These are phyloP conservation scores for Peromyscus melanophrys DNA, from an alignment of 2,797 vertebrate species.

Conservation along the genomic window DNA sequence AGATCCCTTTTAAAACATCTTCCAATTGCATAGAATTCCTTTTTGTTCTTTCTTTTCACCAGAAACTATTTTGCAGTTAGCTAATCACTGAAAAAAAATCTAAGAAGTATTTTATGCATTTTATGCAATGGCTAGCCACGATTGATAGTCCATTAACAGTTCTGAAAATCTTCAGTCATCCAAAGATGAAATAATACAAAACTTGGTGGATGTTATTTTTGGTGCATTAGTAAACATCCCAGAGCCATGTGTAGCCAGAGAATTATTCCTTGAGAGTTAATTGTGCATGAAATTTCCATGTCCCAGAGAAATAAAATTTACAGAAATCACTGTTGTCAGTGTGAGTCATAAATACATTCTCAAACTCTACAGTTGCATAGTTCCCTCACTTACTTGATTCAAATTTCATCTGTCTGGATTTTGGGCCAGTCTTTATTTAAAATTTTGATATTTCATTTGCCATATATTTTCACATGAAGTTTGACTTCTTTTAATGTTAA, in stretches of 20 bases:
- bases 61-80: slow-evolving; percentile 43
- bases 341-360: slow-evolving; percentile 35
- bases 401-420: not conserved
- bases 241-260: not conserved
- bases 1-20: slow-evolving; percentile 2
- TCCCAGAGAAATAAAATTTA: slow-evolving; percentile 59
- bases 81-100: not conserved
- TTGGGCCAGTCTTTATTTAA: slow-evolving; percentile 21
- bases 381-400: not conserved
- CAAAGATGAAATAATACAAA: not conserved
- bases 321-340: slow-evolving; percentile 31
- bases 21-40: not conserved
- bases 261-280: slow-evolving; percentile 60
- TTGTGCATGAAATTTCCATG: slow-evolving; percentile 41
- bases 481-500: not conserved
- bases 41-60: slow-evolving; percentile 59
- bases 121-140: not conserved
- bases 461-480: not conserved
- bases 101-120: slow-evolving; percentile 17
- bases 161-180: slow-evolving; percentile 40
- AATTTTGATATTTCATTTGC: slow-evolving; percentile 25
- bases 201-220: not conserved
- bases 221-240: slow-evolving; percentile 28
- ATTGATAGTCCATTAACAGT: not conserved
- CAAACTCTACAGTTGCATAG: not conserved